A percentile compares a stretch with the other conserved stretches of the same genome.
Conservation (phyloP, 1,140 invertebrate species). For the Sminthurides bifidus region DNA sequence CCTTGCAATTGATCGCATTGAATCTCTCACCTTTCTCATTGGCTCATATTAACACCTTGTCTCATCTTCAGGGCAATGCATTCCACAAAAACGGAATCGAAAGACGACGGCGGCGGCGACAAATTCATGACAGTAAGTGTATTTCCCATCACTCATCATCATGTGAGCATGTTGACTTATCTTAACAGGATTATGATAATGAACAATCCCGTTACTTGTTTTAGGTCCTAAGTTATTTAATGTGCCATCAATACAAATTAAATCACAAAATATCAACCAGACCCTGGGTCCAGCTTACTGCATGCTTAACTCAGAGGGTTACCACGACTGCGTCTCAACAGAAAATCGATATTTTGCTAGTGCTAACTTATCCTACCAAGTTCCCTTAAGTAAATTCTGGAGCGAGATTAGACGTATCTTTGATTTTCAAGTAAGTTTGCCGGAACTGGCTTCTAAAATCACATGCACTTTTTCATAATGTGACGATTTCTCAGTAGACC, state of each 20-base stretch:
- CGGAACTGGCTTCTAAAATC: not conserved
- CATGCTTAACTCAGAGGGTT: constrained; percentile 23
- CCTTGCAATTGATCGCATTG: not conserved
- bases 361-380: constrained; percentile 23
- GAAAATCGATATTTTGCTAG: constrained; percentile 26
- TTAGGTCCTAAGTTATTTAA: constrained; percentile 20
- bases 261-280: constrained; percentile 25
- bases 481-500: no score
- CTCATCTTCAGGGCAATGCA: constrained; percentile 10
- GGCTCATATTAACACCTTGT: not conserved
- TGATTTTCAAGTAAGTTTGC: constrained; percentile 26
- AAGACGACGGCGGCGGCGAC: constrained; percentile 15
- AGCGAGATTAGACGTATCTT: constrained; percentile 16
- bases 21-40: not conserved
- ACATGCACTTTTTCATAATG: constrained; percentile 2
- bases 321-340: constrained; percentile 27
- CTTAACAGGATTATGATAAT: no score
- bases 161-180: not conserved
- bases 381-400: constrained; percentile 29
- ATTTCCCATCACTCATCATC: no score
- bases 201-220: no score
- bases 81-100: constrained; percentile 25
- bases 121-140: constrained; percentile 19
- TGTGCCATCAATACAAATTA: constrained; percentile 26
- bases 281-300: constrained; percentile 24